These are phyloP conservation scores for Scolopax rusticola DNA, from an alignment of 2,797 vertebrate genomes.

Conservation along the genomic window DNA sequence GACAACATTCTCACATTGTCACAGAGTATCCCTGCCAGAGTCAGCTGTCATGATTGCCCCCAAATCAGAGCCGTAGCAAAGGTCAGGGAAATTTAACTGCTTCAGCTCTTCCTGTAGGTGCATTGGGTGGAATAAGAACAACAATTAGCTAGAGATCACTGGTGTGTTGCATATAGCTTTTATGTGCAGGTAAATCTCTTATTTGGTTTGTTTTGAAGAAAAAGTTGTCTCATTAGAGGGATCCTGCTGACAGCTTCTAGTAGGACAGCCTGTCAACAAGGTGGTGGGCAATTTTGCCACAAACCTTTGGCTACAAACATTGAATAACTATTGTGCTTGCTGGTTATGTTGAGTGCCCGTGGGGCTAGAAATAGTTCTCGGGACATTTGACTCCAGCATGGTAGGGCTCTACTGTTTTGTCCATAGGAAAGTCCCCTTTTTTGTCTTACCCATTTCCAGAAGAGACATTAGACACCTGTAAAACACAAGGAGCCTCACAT, in stretches of 20 bases:
- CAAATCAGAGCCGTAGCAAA: not conserved
- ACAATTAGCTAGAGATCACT: not conserved
- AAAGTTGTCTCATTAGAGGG: not conserved
- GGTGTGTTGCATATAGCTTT: not conserved
- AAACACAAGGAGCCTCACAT: accelerated
- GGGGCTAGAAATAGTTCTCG: not conserved
- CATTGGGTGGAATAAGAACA: not conserved
- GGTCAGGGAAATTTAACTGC: not conserved
- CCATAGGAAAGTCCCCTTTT: not conserved
- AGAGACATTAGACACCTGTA: not conserved
- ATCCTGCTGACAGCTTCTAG: not conserved
- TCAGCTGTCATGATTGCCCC: not conserved
- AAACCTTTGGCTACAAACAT: not conserved
- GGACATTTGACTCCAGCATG: not conserved
- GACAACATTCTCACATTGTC: not conserved
- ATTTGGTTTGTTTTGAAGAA: not conserved
- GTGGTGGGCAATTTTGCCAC: not conserved
- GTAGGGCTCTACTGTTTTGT: too few relatives aligned
- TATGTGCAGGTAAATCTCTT: not conserved
- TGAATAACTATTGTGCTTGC: not conserved
- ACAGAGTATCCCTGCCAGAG: not conserved
- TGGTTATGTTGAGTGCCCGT: not conserved
- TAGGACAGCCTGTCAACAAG: not conserved
- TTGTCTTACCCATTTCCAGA: not conserved
- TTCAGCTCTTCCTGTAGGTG: not conserved